Base-by-base conservation (phyloP, 2,888 invertebrate species). In the Operophtera brumata region DNA sequence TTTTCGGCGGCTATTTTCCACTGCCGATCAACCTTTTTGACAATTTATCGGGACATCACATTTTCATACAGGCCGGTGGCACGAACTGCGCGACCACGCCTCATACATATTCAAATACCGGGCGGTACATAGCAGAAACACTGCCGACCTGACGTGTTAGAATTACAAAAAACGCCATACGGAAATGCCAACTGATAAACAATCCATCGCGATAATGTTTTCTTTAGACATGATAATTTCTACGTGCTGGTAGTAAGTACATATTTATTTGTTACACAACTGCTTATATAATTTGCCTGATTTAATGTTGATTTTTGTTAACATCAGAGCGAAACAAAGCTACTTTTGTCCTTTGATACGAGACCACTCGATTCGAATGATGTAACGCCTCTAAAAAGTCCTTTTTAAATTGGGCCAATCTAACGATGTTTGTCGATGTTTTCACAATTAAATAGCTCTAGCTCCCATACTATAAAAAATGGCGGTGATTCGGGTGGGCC, bases 31-130 rank as follows among this genome's bases (percentile, higher is more conserved):
- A 84, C 81, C 86, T 85, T 84, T 87, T 86, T 86, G 86, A 84
- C 88, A 87, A 87, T 87, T 88, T 88, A 87, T 88, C 86, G 86
- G 85, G 74, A 80, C 86, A 84, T 86, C 85, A 85, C 84, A 86
- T 85, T 87, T 86, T 87, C 86, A 86, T 86, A 85, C 75, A 82
- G 71, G 80, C 82, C 77, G 75, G 77, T 75, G 75, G 78, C 80
- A 80, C 80, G 82, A 75, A 78, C 78, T 73, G 65, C 65, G 71
- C 70, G 76, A 70, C 75, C 76, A 72, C 76, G 74, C 66, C 82
- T 88, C 87, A 87, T 88, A 83, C 87, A 88, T 88, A 88, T 88
- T 88, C 88, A 88, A 84, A 85, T 77, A 79, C 72, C 78, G 77
- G 74, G 73, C 73, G 74, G 79, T 80, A 86, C 84, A 87, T 85